Conservation (phyloP, 1,140 invertebrate species). For the Trichoplusia ni region DNA sequence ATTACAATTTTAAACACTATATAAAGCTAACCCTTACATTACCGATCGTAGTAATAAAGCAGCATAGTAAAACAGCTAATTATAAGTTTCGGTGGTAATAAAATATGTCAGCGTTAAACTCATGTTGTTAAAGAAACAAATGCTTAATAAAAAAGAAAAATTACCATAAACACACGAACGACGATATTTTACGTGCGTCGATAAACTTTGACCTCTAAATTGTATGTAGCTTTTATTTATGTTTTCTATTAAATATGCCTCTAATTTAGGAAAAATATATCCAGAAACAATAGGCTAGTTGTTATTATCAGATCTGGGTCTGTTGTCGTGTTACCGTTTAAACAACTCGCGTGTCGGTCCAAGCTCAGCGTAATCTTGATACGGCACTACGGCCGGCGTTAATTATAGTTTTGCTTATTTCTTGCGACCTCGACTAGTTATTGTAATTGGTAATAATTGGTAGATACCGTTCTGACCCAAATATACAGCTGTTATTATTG, state of each 20-base stretch:
- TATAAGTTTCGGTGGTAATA: not conserved
- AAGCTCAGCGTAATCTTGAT: slow-evolving; percentile 64
- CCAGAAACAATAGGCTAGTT: slow-evolving; percentile 48
- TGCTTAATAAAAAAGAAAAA: not conserved
- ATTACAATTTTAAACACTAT: not conserved
- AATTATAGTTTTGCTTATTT: slow-evolving; percentile 67
- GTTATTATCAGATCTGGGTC: slow-evolving; percentile 57
- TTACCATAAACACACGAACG: slow-evolving; percentile 3
- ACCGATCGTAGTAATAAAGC: not conserved
- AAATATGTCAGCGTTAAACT: not conserved
- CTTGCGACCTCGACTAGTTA: slow-evolving; percentile 43
- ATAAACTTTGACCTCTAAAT: slow-evolving; percentile 15
- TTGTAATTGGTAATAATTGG: slow-evolving; percentile 24
- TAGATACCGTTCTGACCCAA: not conserved
- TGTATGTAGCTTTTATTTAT: slow-evolving; percentile 21
- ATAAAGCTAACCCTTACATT: slow-evolving; percentile 4
- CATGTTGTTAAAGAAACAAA: not conserved
- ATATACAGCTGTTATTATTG: not conserved
- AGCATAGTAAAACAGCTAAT: not conserved
- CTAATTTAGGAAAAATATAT: slow-evolving; percentile 50
- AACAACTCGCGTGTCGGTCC: slow-evolving; percentile 60
- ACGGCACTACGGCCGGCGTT: slow-evolving; percentile 53
- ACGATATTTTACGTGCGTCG: slow-evolving; percentile 5
- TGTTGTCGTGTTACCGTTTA: slow-evolving; percentile 59
- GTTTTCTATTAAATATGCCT: slow-evolving; percentile 30